phyloP scores from a whole-genome alignment of 2,888 invertebrate genomes.

The Leptarthrus brevirostris region DNA sequence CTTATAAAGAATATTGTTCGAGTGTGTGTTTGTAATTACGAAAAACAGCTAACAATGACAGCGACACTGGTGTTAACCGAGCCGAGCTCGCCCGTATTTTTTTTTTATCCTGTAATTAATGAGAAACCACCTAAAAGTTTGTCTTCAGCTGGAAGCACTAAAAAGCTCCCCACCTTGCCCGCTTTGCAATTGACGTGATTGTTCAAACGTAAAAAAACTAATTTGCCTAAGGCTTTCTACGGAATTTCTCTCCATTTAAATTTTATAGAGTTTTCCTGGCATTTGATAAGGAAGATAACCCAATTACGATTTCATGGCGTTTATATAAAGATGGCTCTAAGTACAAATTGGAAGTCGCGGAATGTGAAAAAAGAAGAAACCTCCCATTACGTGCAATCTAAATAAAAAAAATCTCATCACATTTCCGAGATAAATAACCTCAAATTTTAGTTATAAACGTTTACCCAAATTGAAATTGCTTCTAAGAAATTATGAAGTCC shows the following conservation, averaged over 20 bases:
- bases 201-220: conserved; percentile 46
- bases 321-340: conserved; percentile 7
- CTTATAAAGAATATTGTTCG: background rate
- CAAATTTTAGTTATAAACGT: conserved; percentile 11
- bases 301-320: conserved; percentile 43
- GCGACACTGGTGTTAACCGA: background rate
- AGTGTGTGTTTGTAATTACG: conserved; percentile 18
- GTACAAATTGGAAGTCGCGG: background rate
- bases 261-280: conserved; percentile 13
- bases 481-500: too few species aligned
- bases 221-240: conserved; percentile 28
- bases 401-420: conserved; percentile 7
- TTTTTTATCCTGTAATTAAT: conserved; percentile 31
- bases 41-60: conserved; percentile 29
- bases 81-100: background rate
- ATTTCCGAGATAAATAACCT: conserved; percentile 29
- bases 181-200: conserved; percentile 44
- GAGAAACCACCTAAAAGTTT: conserved; percentile 45
- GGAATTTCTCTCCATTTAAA: conserved; percentile 16
- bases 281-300: conserved; percentile 38
- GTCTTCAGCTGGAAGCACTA: conserved; percentile 26
- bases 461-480: background rate
- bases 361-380: background rate
- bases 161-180: conserved; percentile 21
- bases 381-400: conserved; percentile 4